Percentiles rank a stretch among this genome's conserved stretches.
These are phyloP conservation scores for Drosophila bifasciata DNA, from an alignment of 1,140 invertebrate species.

Conservation along the genomic window DNA sequence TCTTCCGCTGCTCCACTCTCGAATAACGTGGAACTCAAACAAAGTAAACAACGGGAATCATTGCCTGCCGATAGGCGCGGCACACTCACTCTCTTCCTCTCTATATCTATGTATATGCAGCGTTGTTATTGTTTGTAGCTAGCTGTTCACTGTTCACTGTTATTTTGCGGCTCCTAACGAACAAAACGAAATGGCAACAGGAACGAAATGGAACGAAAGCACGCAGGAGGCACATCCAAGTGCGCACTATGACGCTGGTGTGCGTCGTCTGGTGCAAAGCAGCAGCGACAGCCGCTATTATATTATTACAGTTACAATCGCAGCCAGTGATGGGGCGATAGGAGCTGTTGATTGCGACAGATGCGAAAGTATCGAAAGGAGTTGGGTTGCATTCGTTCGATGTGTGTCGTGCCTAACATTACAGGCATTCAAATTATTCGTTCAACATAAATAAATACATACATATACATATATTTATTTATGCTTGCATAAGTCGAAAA, in stretches of 20 bases:
- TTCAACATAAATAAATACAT: too few species aligned
- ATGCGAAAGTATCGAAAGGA: conserved; percentile 8
- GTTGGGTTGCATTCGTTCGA: not conserved
- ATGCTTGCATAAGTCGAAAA: too few species aligned
- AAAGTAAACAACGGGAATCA: conserved; percentile 17
- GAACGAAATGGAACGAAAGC: conserved; percentile 5
- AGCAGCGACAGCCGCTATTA: conserved; percentile 10
- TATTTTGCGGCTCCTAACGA: conserved; percentile 49
- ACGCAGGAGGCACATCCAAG: conserved; percentile 51
- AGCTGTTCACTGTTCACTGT: conserved; percentile 35
- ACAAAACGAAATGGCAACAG: not conserved
- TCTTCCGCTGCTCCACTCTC: not conserved
- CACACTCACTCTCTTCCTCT: conserved; percentile 9
- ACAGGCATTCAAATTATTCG: too few species aligned
- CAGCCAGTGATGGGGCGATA: conserved; percentile 16
- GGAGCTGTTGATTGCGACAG: not conserved
- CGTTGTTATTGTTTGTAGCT: conserved; percentile 32
- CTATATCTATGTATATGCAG: not conserved
- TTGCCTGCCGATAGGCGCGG: conserved; percentile 50
- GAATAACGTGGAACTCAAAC: not conserved
- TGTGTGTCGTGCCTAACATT: too few species aligned
- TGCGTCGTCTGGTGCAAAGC: conserved; percentile 59
- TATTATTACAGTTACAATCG: conserved; percentile 32
- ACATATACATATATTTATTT: too few species aligned
- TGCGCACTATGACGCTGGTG: conserved; percentile 62